These are phyloP conservation scores for Melinaea marsaeus DNA, from an alignment of 2,888 invertebrate species.

Conservation along the genomic window DNA sequence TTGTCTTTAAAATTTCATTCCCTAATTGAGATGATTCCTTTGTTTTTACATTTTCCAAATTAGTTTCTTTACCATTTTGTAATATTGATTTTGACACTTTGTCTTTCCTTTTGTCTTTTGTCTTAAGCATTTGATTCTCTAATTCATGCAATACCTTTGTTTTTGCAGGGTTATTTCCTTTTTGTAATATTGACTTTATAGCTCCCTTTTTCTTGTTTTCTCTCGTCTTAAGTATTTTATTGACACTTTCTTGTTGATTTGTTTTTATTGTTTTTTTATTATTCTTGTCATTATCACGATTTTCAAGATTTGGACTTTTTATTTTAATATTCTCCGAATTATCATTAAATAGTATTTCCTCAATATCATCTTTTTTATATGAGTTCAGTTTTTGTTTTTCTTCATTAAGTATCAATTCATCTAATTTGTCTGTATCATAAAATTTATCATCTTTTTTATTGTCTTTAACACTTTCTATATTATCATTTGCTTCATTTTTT, in stretches of 20 bases:
- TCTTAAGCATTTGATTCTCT: background rate
- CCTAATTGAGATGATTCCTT: background rate
- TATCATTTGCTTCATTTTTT: slow-evolving; percentile 7
- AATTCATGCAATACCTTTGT: too few relatives aligned
- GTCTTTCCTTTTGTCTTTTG: slow-evolving; percentile 41
- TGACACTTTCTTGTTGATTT: background rate
- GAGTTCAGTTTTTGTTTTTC: slow-evolving; percentile 54
- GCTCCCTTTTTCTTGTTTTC: slow-evolving; percentile 16
- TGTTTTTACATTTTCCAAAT: background rate
- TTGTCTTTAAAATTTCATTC: too few relatives aligned
- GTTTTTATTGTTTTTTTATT: slow-evolving; percentile 16
- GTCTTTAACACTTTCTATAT: slow-evolving; percentile 24
- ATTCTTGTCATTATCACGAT: slow-evolving; percentile 10
- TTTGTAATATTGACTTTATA: background rate
- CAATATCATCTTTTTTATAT: slow-evolving; percentile 39
- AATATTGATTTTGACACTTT: slow-evolving; percentile 45
- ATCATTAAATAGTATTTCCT: slow-evolving; percentile 29
- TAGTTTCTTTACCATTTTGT: slow-evolving; percentile 17
- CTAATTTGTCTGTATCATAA: slow-evolving; percentile 46
- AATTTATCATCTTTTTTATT: slow-evolving; percentile 34
- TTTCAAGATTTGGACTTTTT: slow-evolving; percentile 24
- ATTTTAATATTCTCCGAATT: slow-evolving; percentile 14
- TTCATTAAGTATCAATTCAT: slow-evolving; percentile 50
- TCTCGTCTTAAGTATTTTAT: background rate
- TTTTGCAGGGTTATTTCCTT: too few relatives aligned